phyloP scores from a whole-genome alignment of 2,113 vertebrate species.

The Rallus limicola region DNA sequence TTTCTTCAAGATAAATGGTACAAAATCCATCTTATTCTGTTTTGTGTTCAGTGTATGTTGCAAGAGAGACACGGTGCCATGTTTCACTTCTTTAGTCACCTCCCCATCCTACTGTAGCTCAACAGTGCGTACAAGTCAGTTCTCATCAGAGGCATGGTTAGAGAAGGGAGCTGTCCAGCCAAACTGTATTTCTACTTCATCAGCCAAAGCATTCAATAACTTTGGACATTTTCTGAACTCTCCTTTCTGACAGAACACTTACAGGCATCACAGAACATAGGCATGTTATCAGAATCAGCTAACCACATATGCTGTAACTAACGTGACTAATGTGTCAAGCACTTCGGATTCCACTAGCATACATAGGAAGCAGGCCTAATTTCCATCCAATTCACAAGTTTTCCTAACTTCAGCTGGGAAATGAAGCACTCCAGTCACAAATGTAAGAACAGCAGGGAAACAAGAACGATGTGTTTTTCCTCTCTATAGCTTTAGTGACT shows the following conservation, averaged over 20 bases:
- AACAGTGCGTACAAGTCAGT: background rate
- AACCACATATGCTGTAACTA: background rate
- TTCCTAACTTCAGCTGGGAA: background rate
- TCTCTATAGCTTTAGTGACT: background rate
- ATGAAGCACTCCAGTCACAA: background rate
- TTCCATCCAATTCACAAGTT: background rate
- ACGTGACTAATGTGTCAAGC: background rate
- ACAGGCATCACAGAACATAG: background rate
- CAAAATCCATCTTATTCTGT: background rate
- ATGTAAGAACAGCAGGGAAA: background rate
- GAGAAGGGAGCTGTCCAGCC: background rate
- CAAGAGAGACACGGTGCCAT: background rate
- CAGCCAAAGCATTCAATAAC: accelerated
- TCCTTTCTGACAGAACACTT: background rate
- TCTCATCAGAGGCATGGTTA: background rate
- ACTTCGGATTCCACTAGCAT: background rate
- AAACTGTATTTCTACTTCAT: background rate
- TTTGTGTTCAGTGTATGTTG: background rate
- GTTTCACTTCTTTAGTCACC: background rate
- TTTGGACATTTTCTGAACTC: background rate
- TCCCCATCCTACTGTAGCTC: background rate
- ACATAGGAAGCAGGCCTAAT: background rate
- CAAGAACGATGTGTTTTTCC: background rate
- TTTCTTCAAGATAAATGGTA: background rate
- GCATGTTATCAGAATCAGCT: background rate